Conservation (phyloP, 2,888 invertebrate genomes). For the Agrilus mali region DNA sequence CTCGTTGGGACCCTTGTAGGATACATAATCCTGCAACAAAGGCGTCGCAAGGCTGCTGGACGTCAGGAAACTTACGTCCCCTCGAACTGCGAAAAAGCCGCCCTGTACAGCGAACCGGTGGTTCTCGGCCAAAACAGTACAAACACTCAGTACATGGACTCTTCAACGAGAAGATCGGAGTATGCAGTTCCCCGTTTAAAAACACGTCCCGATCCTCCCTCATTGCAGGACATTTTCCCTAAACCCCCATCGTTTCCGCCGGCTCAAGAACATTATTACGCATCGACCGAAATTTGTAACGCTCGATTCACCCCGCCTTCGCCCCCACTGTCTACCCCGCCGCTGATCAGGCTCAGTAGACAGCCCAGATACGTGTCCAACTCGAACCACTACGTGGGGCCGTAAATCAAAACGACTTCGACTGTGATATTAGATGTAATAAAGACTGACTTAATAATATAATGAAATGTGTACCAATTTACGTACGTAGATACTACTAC, state of each 20-base stretch:
- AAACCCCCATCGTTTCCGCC: slow-evolving; percentile 53
- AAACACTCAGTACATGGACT: slow-evolving; percentile 30
- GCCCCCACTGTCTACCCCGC: slow-evolving; percentile 31
- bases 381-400: slow-evolving; percentile 29
- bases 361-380: slow-evolving; percentile 31
- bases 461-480: too few relatives aligned
- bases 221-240: slow-evolving; percentile 44
- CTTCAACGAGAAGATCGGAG: slow-evolving; percentile 41
- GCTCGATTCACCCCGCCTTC: slow-evolving; percentile 31
- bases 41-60: slow-evolving; percentile 27
- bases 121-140: slow-evolving; percentile 21
- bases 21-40: slow-evolving; percentile 29
- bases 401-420: slow-evolving; percentile 20
- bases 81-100: slow-evolving; percentile 30
- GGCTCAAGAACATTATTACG: slow-evolving; percentile 58
- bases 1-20: slow-evolving; percentile 28
- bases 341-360: slow-evolving; percentile 33
- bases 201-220: slow-evolving; percentile 38
- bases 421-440: slow-evolving; percentile 25
- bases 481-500: too few relatives aligned
- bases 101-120: slow-evolving; percentile 31
- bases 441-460: background rate
- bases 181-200: slow-evolving; percentile 52
- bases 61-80: slow-evolving; percentile 25
- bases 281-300: slow-evolving; percentile 54